Evolutionary conservation across 1,140 invertebrate genomes (phyloP).

Genomic region (Portunus trituberculatus): DNA sequence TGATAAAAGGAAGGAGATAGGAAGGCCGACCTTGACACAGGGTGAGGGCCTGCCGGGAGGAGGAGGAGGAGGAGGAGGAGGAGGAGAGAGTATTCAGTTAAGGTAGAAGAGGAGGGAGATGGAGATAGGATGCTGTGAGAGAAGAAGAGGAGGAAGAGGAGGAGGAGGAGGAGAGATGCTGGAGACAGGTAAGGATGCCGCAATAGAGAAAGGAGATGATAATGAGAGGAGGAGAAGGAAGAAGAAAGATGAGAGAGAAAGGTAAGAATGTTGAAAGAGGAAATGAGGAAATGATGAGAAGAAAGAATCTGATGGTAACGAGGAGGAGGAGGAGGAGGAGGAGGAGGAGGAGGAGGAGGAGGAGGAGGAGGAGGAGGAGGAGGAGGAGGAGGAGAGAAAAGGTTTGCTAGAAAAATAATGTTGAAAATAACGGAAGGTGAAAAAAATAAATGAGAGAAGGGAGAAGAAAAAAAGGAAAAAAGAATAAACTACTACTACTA

Average conservation of each 20-base stretch:
- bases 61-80: not conserved
- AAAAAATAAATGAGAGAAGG: not conserved
- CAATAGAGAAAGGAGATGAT: not conserved
- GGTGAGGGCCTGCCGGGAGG: not conserved
- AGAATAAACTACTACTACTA: not conserved
- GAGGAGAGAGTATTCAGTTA: slow-evolving; percentile 24
- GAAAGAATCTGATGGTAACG: too few species aligned
- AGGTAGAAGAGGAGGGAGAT: not conserved
- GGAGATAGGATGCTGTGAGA: not conserved
- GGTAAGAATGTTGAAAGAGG: not conserved
- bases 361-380: too few species aligned
- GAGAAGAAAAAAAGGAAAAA: not conserved
- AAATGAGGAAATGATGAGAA: not conserved
- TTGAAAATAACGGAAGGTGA: too few species aligned
- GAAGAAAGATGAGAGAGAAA: not conserved
- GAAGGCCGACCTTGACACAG: not conserved
- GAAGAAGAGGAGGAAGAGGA: not conserved
- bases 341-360: too few species aligned
- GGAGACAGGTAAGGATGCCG: not conserved
- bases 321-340: too few species aligned
- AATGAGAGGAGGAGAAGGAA: slow-evolving; percentile 1
- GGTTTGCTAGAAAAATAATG: too few species aligned
- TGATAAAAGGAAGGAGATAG: not conserved
- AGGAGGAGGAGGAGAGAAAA: too few species aligned
- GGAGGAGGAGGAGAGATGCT: not conserved